Conservation (phyloP, 2,797 vertebrate genomes). For the Danio choprae region DNA sequence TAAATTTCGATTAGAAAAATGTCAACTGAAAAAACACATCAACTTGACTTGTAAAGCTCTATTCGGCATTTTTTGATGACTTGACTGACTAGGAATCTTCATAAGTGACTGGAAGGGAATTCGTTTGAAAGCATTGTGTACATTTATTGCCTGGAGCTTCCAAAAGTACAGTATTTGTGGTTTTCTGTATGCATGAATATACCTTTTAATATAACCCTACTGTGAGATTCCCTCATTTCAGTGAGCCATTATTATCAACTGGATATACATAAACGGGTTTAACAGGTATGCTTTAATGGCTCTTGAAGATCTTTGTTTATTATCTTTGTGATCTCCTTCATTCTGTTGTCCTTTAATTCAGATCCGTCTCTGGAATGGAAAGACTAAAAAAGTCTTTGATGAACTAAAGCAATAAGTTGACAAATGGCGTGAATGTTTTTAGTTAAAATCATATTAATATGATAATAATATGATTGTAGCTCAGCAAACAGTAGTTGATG, state of each 20-base stretch:
- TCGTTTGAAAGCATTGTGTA: not conserved
- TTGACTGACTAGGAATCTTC: not conserved
- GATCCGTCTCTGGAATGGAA: too few species aligned
- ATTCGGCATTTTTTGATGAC: not conserved
- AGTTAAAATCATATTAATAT: too few species aligned
- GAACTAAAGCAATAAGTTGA: too few species aligned
- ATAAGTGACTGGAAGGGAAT: not conserved
- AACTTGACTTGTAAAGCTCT: not conserved
- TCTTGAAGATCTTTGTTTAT: too few species aligned
- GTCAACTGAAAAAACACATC: not conserved
- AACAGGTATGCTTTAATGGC: not conserved
- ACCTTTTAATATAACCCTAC: not conserved
- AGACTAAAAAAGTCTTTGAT: too few species aligned
- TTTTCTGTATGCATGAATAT: not conserved
- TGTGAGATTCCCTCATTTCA: slow-evolving; percentile 10
- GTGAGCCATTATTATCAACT: not conserved
- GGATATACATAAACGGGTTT: not conserved
- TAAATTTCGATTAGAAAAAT: not conserved
- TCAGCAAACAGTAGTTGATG: too few species aligned
- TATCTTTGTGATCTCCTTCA: not conserved
- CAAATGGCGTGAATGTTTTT: too few species aligned
- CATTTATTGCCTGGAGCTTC: not conserved
- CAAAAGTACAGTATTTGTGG: not conserved
- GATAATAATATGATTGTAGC: too few species aligned
- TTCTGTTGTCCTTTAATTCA: not conserved